These are phyloP conservation scores for Mormoops blainvillei DNA, from an alignment of 2,113 vertebrate genomes.

Conservation along the genomic window DNA sequence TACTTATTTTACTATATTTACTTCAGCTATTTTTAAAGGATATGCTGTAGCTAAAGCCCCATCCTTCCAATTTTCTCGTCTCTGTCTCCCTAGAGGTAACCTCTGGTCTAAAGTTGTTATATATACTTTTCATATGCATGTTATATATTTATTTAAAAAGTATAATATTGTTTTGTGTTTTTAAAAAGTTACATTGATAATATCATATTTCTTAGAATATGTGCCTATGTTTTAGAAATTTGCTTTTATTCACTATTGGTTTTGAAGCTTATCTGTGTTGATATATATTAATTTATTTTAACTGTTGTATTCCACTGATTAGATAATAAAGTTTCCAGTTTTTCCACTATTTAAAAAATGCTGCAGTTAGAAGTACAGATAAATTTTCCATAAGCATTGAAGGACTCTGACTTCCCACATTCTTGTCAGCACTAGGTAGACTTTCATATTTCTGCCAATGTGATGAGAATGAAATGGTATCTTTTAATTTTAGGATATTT, in stretches of 20 bases:
- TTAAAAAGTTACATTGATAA: not conserved
- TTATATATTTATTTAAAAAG: not conserved
- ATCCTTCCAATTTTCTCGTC: not conserved
- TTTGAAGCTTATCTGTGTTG: not conserved
- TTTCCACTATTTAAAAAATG: not conserved
- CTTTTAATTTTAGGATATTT: conserved; percentile 12
- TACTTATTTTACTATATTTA: not conserved
- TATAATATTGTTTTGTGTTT: not conserved
- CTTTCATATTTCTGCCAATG: not conserved
- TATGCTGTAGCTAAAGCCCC: not conserved
- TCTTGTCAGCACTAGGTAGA: not conserved
- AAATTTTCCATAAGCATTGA: not conserved
- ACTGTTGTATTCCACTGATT: not conserved
- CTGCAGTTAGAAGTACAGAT: conserved; percentile 20
- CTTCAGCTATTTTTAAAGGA: not conserved
- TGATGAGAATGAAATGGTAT: not conserved
- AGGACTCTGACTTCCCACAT: not conserved
- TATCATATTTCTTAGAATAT: not conserved
- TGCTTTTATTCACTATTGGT: not conserved
- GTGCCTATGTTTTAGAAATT: not conserved
- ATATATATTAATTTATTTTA: not conserved
- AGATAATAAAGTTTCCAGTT: not conserved
- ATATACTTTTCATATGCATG: not conserved
- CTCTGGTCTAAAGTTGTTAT: not conserved
- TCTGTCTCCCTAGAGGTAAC: not conserved